Base-by-base conservation (phyloP, 2,888 invertebrate species). In the Gisinianus flammeolus region DNA sequence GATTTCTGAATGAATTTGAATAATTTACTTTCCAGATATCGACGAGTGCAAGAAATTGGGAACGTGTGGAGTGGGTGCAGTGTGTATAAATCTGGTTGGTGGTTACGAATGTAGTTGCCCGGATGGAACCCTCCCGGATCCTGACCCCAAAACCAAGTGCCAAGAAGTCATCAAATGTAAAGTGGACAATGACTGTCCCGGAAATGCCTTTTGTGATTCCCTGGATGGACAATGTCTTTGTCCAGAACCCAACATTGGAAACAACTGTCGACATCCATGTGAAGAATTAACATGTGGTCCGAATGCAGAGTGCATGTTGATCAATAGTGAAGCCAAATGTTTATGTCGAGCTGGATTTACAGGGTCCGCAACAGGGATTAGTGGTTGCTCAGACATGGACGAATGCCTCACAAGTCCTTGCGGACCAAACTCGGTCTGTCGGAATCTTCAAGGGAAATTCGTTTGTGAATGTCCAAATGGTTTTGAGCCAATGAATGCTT, bases 261-360 rank as follows among this genome's bases (percentile, higher is more conserved):
- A 95, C 85, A 94, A 95, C 86, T 96, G 96, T 85, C 91, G 95
- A 87, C 96, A 94, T 94, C 96, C 96, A 0, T 96, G 96, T 86
- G 96, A 96, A 89, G 91, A 92, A 31, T 88, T 93, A 54, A 91
- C 91, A 77, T 96, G 96, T 86, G 93, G 94, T 69, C 92, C 93
- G 69, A 96, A 96, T 87, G 93, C 95, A 6, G 93, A 95, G 86
- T 96, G 96, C 87, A 93, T 95, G 90, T 87, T 96, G 75, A 91
- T 93, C 76, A 93, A 93, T 85, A 93, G 93, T 85, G 90, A 91
- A 84, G 94, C 95, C 0, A 93, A 93, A 85, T 96, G 96, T 86
- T 90, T 94, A 54, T 96, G 96, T 86, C 91, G 91, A 79, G 90
- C 90, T 80, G 96, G 96, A 3, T 96, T 91, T 87, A 92, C 93